phyloP scores from a whole-genome alignment of 53 echinoderm and acorn worm species.

The Echinometra lucunter region DNA sequence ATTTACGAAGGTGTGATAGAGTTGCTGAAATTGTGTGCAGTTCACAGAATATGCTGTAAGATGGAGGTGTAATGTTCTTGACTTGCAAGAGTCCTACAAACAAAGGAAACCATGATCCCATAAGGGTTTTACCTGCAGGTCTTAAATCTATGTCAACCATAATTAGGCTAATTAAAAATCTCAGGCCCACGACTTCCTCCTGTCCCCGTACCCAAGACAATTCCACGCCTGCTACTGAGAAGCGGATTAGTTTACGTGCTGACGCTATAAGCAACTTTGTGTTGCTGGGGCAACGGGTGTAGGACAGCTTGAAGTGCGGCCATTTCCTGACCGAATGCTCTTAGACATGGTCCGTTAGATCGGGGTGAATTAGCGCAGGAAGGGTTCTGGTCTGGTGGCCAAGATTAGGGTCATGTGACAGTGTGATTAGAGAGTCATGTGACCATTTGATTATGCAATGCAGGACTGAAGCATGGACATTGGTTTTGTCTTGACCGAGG shows the following conservation, averaged over 20 bases:
- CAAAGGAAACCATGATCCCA: slow-evolving; percentile 14
- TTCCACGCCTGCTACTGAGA: not conserved
- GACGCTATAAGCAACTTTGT: slow-evolving; percentile 45
- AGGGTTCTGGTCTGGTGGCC: not conserved
- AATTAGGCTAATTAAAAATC: slow-evolving; percentile 43
- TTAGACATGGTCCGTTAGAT: slow-evolving; percentile 17
- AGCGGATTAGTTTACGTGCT: not conserved
- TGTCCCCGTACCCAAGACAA: not conserved
- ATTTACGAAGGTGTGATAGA: not conserved
- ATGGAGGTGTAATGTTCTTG: not conserved
- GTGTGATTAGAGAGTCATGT: not conserved
- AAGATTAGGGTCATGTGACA: slow-evolving; percentile 28
- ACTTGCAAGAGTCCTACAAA: not conserved
- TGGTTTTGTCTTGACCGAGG: no score
- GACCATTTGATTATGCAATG: slow-evolving; percentile 27
- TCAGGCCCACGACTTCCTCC: not conserved
- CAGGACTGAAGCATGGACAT: not conserved
- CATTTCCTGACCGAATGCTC: slow-evolving; percentile 29
- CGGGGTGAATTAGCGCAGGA: not conserved
- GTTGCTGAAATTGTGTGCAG: not conserved
- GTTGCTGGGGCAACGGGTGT: slow-evolving; percentile 31
- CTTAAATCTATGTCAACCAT: slow-evolving; percentile 16
- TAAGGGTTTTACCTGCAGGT: slow-evolving; percentile 6
- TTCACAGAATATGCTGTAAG: not conserved
- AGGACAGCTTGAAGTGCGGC: slow-evolving; percentile 12